Conservation (phyloP, 2,797 vertebrate species). For the Pseudochirops cupreus region DNA sequence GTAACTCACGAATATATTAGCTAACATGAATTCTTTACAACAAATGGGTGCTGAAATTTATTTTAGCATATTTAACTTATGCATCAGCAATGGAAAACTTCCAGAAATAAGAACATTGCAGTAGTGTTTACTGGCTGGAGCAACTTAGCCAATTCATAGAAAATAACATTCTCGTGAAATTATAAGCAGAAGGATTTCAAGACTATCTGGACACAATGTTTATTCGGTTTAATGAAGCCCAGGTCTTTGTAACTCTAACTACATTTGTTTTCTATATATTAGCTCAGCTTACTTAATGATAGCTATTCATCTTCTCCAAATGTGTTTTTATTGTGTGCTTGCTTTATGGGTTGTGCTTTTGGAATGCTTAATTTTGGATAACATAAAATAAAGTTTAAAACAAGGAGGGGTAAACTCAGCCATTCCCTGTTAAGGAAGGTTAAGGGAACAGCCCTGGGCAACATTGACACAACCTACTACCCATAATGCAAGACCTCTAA, state of each 20-base stretch:
- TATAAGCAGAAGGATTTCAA: constrained; percentile 63
- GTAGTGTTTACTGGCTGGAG: constrained; percentile 58
- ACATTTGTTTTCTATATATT: constrained; percentile 74
- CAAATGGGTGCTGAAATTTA: constrained; percentile 29
- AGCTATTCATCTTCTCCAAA: constrained; percentile 69
- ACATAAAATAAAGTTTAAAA: constrained; percentile 65
- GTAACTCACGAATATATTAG: constrained; percentile 23
- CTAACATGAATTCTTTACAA: constrained; percentile 44
- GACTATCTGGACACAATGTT: constrained; percentile 62
- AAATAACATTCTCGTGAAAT: constrained; percentile 66
- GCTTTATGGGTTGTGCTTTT: constrained; percentile 62
- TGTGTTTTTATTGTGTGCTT: constrained; percentile 66
- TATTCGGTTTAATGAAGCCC: constrained; percentile 74
- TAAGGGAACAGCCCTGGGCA: not conserved
- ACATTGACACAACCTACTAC: rapidly evolving
- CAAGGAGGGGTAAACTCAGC: not conserved
- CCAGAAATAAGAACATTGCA: constrained; percentile 50
- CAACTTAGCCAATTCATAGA: constrained; percentile 70
- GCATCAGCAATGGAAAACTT: constrained; percentile 48
- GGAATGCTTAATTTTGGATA: constrained; percentile 63
- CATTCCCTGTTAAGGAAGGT: constrained; percentile 8
- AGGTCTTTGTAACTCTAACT: constrained; percentile 73
- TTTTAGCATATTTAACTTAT: constrained; percentile 11
- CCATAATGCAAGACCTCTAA: not conserved
- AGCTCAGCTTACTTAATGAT: constrained; percentile 75